These are phyloP conservation scores for Argyrosomus japonicus DNA, from an alignment of 2,113 vertebrate genomes.

Conservation along the genomic window DNA sequence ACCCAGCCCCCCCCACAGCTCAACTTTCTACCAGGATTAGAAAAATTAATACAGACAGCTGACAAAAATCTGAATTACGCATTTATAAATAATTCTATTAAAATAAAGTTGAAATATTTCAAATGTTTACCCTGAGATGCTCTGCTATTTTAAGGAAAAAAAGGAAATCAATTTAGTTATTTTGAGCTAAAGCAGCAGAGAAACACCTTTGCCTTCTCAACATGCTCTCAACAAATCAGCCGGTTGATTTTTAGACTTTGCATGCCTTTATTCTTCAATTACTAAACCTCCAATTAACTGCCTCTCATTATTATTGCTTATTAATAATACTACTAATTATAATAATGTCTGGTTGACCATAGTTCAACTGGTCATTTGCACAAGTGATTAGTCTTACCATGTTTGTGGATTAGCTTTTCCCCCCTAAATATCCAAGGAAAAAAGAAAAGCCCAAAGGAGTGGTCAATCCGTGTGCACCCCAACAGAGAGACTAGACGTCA, in stretches of 20 bases:
- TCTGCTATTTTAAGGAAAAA: neutral
- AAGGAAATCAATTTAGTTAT: neutral
- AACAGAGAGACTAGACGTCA: conserved; percentile 87
- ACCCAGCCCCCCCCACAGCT: conserved; percentile 5
- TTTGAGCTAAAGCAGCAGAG: neutral
- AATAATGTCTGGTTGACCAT: neutral
- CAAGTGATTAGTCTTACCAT: conserved; percentile 82
- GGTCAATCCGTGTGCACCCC: conserved; percentile 84
- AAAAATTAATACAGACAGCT: neutral
- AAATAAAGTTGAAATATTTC: neutral
- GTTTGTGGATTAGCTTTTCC: conserved; percentile 81
- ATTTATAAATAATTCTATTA: neutral
- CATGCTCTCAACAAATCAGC: neutral
- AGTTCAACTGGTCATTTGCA: conserved; percentile 13
- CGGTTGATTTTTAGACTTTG: neutral
- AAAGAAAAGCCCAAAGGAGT: conserved; percentile 83
- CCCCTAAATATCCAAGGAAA: conserved; percentile 81
- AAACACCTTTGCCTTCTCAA: neutral
- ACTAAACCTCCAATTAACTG: neutral
- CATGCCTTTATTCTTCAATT: conserved; percentile 27
- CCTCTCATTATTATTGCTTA: neutral
- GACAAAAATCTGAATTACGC: neutral
- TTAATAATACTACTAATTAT: no score
- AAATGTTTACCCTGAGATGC: neutral
- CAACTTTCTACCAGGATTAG: neutral